Evolutionary conservation across 2,113 vertebrate species (phyloP).

Genomic region (Sisor rabdophorus): DNA sequence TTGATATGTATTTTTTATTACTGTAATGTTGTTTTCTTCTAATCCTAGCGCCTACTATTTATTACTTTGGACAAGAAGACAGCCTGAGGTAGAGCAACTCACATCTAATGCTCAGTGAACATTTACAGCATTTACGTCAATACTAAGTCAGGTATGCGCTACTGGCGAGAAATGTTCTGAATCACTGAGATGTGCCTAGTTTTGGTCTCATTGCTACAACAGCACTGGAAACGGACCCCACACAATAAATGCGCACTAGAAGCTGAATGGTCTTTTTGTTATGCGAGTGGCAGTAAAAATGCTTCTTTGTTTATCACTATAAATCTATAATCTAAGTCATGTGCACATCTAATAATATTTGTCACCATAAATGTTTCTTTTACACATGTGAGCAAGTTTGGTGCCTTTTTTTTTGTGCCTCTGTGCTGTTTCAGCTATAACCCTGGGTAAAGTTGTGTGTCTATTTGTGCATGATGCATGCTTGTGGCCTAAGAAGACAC

Average conservation of each 20-base stretch:
- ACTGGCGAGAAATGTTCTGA: slow-evolving; percentile 8
- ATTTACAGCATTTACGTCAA: too few species aligned
- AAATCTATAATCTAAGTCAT: not conserved
- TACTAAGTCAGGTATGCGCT: slow-evolving; percentile 11
- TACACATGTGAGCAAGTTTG: not conserved
- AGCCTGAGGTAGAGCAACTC: slow-evolving; percentile 12
- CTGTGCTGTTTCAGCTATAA: not conserved
- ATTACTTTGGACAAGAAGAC: slow-evolving; percentile 13
- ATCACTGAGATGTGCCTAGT: slow-evolving; percentile 20
- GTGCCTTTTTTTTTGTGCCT: not conserved
- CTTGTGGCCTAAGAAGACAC: slow-evolving; percentile 11
- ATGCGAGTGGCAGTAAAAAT: not conserved
- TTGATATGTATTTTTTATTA: not conserved
- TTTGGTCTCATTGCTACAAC: slow-evolving; percentile 26
- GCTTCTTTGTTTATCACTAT: not conserved
- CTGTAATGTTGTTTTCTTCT: not conserved
- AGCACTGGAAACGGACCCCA: not conserved
- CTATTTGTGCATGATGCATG: slow-evolving; percentile 9
- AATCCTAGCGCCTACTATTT: not conserved
- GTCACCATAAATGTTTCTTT: not conserved
- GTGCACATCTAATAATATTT: not conserved
- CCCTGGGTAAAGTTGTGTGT: not conserved
- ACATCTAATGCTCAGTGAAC: slow-evolving; percentile 14
- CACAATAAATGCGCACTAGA: not conserved
- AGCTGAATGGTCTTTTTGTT: not conserved